Conservation (phyloP, 2,113 vertebrate species). For the Crypturellus undulatus region DNA sequence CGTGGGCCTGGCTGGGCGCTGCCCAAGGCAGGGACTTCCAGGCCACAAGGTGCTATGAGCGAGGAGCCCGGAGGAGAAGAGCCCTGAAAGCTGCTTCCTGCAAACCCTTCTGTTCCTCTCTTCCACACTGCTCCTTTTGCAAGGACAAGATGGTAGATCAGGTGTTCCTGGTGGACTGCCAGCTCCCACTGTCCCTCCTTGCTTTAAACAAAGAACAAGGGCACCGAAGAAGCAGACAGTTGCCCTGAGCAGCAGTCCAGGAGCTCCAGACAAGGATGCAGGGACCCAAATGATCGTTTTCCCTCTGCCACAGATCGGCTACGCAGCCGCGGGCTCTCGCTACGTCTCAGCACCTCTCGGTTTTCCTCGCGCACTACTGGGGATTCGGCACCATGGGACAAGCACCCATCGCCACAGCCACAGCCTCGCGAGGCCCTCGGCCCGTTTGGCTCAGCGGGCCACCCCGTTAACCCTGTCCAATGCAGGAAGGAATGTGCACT, state of each 20-base stretch:
- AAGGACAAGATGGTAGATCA: background rate
- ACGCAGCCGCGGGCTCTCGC: accelerated
- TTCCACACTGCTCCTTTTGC: background rate
- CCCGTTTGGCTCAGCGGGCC: too few relatives aligned
- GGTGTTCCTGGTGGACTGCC: accelerated
- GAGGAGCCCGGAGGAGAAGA: background rate
- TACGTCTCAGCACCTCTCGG: background rate
- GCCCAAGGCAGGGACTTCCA: background rate
- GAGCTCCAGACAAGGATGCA: accelerated
- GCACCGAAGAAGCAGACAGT: background rate
- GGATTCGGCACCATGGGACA: accelerated
- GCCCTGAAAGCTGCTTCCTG: background rate
- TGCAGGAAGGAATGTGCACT: accelerated
- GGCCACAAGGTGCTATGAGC: accelerated
- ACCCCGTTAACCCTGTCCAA: too few relatives aligned
- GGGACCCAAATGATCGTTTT: background rate
- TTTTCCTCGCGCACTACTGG: background rate
- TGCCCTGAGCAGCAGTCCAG: background rate
- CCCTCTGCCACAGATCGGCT: background rate
- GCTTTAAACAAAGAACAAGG: accelerated
- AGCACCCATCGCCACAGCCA: accelerated
- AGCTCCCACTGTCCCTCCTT: background rate
- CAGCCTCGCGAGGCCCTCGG: background rate
- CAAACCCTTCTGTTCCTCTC: accelerated
- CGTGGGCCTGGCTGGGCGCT: background rate